Percentiles rank a stretch among this genome's conserved stretches.
Conservation (phyloP, 2,888 invertebrate species). For the Morpho achilles region DNA sequence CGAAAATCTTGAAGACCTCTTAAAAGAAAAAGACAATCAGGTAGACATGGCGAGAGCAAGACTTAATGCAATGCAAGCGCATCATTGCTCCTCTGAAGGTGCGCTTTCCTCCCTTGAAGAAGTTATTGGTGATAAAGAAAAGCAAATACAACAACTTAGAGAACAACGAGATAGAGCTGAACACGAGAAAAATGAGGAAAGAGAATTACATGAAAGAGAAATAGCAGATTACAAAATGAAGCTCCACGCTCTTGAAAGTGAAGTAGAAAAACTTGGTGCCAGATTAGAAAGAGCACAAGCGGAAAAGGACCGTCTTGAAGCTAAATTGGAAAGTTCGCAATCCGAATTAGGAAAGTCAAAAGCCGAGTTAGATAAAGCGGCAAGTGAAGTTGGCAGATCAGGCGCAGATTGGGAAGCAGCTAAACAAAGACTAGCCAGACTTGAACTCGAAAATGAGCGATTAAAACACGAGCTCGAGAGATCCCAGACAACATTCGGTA, state of each 20-base stretch:
- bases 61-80: conserved; percentile 95
- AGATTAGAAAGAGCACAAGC: conserved; percentile 93
- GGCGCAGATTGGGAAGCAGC: conserved; percentile 94
- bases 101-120: conserved; percentile 96
- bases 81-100: conserved; percentile 95
- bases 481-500: conserved; percentile 90
- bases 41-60: conserved; percentile 96
- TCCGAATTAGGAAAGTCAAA: conserved; percentile 96
- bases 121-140: conserved; percentile 97
- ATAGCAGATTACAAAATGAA: conserved; percentile 97
- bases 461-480: conserved; percentile 91
- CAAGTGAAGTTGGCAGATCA: conserved; percentile 92
- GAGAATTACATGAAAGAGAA: conserved; percentile 94
- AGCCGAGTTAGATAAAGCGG: conserved; percentile 94
- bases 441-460: conserved; percentile 94
- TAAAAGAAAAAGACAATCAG: conserved; percentile 99
- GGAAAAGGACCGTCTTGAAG: conserved; percentile 94
- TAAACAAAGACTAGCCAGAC: conserved; percentile 88
- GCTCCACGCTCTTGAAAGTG: conserved; percentile 92
- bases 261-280: conserved; percentile 92
- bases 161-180: conserved; percentile 97
- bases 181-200: conserved; percentile 96
- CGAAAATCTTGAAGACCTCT: conserved; percentile 96
- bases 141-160: conserved; percentile 95
- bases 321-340: conserved; percentile 94